Conservation (phyloP, 2,797 vertebrate species). For the Arctocebus calabarensis region DNA sequence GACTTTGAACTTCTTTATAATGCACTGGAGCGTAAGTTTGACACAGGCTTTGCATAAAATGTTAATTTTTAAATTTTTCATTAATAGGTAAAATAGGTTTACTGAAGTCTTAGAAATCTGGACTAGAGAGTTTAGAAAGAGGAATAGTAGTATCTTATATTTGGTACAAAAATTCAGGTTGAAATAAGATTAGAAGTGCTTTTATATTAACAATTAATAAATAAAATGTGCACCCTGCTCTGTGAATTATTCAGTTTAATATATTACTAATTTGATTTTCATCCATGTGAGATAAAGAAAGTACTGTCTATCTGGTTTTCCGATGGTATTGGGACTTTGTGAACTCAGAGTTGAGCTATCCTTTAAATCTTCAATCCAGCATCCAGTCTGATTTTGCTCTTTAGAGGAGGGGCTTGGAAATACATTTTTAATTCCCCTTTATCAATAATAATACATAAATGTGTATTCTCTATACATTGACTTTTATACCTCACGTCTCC, state of each 20-base stretch:
- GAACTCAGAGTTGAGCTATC: neutral
- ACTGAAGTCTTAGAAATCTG: conserved; percentile 28
- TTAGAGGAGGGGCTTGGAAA: neutral
- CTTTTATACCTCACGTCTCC: neutral
- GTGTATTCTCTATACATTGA: neutral
- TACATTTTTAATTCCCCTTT: neutral
- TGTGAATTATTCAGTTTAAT: neutral
- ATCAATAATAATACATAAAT: neutral
- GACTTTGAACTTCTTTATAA: conserved; percentile 95
- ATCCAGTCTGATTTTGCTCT: neutral
- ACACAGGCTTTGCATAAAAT: conserved; percentile 33
- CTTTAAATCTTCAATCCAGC: neutral
- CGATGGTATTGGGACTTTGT: neutral
- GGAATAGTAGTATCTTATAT: conserved; percentile 5
- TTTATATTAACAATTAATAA: conserved; percentile 12
- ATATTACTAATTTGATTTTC: neutral
- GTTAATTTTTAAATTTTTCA: neutral
- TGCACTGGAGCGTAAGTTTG: conserved; percentile 93
- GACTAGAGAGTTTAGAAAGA: conserved; percentile 30
- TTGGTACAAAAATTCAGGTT: conserved; percentile 35
- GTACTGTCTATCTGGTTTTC: neutral
- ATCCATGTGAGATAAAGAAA: neutral
- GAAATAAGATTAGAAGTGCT: neutral
- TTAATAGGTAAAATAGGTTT: neutral
- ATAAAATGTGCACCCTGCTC: neutral